Evolutionary conservation across 2,113 vertebrate genomes (phyloP).

Genomic region (Seriola quinqueradiata): DNA sequence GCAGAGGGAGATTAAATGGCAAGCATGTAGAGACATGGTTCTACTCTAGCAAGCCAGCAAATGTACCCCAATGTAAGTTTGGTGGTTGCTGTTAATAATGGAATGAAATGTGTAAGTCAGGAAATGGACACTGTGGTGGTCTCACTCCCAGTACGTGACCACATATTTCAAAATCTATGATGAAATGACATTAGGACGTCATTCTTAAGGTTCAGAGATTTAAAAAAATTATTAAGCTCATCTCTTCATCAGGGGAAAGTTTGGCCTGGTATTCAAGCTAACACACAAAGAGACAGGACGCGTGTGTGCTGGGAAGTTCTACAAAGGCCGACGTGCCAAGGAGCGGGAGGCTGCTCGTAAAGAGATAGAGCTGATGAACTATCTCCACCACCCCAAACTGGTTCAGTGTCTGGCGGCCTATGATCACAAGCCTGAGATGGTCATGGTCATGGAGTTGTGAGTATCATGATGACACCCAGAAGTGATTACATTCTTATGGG

Average conservation of each 20-base stretch:
- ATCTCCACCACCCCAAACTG: constrained; percentile 88
- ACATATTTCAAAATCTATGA: neutral
- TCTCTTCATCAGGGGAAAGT: constrained; percentile 85
- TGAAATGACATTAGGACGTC: neutral
- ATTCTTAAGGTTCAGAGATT: neutral
- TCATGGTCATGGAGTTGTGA: constrained; percentile 94
- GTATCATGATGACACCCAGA: constrained; percentile 42
- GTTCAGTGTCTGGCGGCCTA: constrained; percentile 91
- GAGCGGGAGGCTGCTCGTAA: constrained; percentile 84
- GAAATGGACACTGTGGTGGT: neutral
- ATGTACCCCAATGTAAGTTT: neutral
- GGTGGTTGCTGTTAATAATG: neutral
- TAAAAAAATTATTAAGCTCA: neutral
- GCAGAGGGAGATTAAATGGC: neutral
- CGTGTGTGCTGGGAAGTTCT: constrained; percentile 89
- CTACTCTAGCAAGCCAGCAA: neutral
- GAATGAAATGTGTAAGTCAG: neutral
- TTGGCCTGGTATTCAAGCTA: constrained; percentile 88
- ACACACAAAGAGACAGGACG: constrained; percentile 84
- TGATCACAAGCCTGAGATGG: constrained; percentile 84
- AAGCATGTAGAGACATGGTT: constrained; percentile 36
- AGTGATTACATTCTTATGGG: neutral
- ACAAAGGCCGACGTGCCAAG: constrained; percentile 82
- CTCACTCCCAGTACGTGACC: neutral
- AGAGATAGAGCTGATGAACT: constrained; percentile 92